phyloP scores from a whole-genome alignment of 2,113 vertebrate species.

The Cyanoramphus novaezelandiae region DNA sequence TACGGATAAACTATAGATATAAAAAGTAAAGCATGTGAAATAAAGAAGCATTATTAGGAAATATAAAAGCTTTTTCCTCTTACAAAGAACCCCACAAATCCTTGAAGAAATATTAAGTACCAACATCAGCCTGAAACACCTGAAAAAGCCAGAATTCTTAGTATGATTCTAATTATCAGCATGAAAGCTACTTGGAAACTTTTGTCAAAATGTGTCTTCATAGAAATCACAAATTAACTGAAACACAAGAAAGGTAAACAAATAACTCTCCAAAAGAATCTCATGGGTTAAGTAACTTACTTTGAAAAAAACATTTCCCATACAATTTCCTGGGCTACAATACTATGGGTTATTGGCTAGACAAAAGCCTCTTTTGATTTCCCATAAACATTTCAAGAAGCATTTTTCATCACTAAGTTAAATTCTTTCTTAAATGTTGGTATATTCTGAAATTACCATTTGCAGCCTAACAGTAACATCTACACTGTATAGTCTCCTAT shows the following conservation, averaged over 20 bases:
- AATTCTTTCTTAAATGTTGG: not conserved
- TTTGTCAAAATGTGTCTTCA: not conserved
- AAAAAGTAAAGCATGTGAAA: slow-evolving; percentile 35
- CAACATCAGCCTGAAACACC: not conserved
- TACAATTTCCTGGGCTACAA: not conserved
- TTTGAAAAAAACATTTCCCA: not conserved
- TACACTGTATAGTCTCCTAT: not conserved
- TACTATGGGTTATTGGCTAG: not conserved
- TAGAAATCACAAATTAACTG: not conserved
- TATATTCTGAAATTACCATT: not conserved
- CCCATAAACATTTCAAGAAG: not conserved
- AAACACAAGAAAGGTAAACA: not conserved
- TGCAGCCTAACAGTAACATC: not conserved
- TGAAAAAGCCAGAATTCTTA: not conserved
- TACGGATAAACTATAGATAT: slow-evolving; percentile 17
- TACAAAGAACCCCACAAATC: not conserved
- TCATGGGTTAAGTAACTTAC: not conserved
- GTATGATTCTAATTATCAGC: not conserved
- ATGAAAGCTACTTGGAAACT: not conserved
- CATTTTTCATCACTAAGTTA: not conserved
- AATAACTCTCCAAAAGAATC: not conserved
- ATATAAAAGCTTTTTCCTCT: slow-evolving; percentile 22
- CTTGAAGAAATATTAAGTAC: not conserved
- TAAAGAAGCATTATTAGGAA: slow-evolving; percentile 6
- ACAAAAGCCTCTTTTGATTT: not conserved